Base-by-base conservation (phyloP, 1,140 invertebrate genomes). In the Trichomalopsis sarcophagae region DNA sequence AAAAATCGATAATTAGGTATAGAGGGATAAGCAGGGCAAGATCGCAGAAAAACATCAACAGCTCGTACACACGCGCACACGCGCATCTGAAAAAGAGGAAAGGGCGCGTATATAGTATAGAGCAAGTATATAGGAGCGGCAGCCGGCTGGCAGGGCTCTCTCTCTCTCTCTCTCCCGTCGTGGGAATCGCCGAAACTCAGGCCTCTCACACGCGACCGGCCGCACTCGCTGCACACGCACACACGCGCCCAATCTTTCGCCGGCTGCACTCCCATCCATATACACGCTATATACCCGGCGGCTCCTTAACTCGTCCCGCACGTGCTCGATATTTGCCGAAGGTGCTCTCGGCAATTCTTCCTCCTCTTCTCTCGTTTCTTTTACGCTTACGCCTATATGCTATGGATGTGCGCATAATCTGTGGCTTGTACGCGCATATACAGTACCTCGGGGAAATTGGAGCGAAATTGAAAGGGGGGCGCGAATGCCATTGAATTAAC, bases 111-210 rank as follows among this genome's bases (percentile, higher is more conserved):
- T 17, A 14, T 1, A 55, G 9, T 6, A 27, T 17, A 14, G 13
- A 55, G 50, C 50, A 21, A 14, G 6, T 6, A 7, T n/a, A n/a
- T 17, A n/a, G 55, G 4, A 62, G 30, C 36, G 10, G 33, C 36
- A 36, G 81, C 81, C 81, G 81, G 82, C 74, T 84, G 74, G 75
- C 82, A 14, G 47, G 68, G 55, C 21, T 62, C 50, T 55, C 50
- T 14, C 50, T 17, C 13, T 55, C 50, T 14, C 50, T 17, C 13
- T 55, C 47, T 14, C 47, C 10, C 55, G 55, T 62, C 85, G 85
- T 86, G 85, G 85, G 85, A 86, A 86, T 83, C 85, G 85, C 85
- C 81, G 76, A 86, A 86, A 86, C 85, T 83, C 69, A 33, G 75
- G 81, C 85, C 85, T 86, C 84, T 82, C 85, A 86, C 85, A 83